Conservation (phyloP, 2,888 invertebrate genomes). For the Mimas tiliae region DNA sequence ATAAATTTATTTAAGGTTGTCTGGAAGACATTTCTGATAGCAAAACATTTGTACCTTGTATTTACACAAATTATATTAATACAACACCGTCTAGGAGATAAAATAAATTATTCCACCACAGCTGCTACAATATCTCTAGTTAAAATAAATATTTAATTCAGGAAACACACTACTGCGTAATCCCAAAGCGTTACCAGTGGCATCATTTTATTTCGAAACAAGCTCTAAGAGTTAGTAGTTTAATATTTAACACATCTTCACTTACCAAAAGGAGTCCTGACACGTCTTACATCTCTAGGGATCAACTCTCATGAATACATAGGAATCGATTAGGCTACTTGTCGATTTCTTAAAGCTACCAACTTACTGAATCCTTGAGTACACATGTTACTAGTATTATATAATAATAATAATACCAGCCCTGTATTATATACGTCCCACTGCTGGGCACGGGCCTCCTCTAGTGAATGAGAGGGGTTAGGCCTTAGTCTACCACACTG, state of each 20-base stretch:
- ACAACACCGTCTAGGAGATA: not conserved
- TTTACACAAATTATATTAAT: not conserved
- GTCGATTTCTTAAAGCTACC: conserved; percentile 1
- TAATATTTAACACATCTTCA: conserved; percentile 20
- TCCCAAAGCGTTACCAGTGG: not conserved
- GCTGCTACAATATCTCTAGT: not conserved
- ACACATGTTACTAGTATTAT: not conserved
- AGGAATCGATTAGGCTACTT: conserved; percentile 15
- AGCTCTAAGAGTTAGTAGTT: conserved; percentile 8
- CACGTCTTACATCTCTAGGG: conserved; percentile 7
- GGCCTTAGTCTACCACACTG: too few species aligned
- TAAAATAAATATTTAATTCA: conserved; percentile 9
- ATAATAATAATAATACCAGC: too few species aligned
- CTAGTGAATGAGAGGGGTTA: too few species aligned
- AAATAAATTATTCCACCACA: not conserved
- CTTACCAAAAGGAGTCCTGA: conserved; percentile 15
- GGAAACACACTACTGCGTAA: not conserved
- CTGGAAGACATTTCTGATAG: not conserved
- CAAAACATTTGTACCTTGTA: not conserved
- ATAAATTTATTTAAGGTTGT: not conserved
- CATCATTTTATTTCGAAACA: not conserved
- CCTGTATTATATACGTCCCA: too few species aligned
- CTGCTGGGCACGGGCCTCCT: too few species aligned
- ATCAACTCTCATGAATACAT: conserved; percentile 19
- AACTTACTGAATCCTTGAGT: not conserved